Evolutionary conservation across 1,140 invertebrate species (phyloP).

Genomic region (Cylas formicarius): DNA sequence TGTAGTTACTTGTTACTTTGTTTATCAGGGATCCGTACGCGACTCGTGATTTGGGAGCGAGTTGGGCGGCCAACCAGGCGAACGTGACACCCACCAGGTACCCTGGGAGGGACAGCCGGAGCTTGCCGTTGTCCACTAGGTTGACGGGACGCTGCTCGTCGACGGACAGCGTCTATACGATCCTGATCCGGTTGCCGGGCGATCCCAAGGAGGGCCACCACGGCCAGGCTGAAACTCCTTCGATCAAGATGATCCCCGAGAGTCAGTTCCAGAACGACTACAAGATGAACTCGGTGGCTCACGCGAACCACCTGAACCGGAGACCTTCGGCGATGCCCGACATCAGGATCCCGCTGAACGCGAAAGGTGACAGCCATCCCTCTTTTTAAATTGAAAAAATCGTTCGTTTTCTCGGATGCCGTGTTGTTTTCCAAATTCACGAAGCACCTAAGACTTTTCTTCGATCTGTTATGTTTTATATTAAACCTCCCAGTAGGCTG

Average conservation of each 20-base stretch:
- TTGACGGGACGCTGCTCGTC: constrained; percentile 57
- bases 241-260: constrained; percentile 82
- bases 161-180: constrained; percentile 80
- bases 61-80: constrained; percentile 25
- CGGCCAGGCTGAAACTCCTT: constrained; percentile 49
- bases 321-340: constrained; percentile 71
- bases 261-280: constrained; percentile 26
- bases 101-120: constrained; percentile 39
- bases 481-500: too few relatives aligned
- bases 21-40: constrained; percentile 46
- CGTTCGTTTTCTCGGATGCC: too few relatives aligned
- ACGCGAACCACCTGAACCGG: constrained; percentile 48
- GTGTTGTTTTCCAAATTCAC: too few relatives aligned
- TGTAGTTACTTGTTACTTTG: too few relatives aligned
- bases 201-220: constrained; percentile 48
- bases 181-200: constrained; percentile 75
- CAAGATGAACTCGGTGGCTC: constrained; percentile 23
- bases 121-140: constrained; percentile 41
- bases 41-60: constrained; percentile 27
- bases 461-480: too few relatives aligned
- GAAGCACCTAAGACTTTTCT: too few relatives aligned
- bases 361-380: constrained; percentile 63
- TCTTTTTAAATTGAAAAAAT: too few relatives aligned
- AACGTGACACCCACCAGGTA: constrained; percentile 37
- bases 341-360: constrained; percentile 72